Conservation (phyloP, 2,113 vertebrate species). For the Hippocampus abdominalis region DNA sequence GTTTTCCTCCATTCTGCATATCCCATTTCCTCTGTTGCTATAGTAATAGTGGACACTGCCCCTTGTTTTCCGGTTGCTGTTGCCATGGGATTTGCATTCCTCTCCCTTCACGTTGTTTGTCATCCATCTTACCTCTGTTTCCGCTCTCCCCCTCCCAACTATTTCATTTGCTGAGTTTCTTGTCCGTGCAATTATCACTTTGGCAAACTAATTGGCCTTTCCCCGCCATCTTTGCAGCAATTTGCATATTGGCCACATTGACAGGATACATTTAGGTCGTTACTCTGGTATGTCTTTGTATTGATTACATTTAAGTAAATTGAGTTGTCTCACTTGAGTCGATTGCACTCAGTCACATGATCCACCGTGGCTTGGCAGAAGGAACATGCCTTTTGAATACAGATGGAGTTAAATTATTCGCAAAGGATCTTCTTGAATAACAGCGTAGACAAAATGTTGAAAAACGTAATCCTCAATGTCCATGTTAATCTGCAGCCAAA, state of each 20-base stretch:
- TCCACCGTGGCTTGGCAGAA: not conserved
- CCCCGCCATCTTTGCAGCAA: constrained; percentile 39
- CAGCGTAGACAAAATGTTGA: not conserved
- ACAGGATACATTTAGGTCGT: not conserved
- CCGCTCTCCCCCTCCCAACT: constrained; percentile 19
- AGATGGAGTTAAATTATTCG: not conserved
- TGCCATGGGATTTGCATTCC: constrained; percentile 80
- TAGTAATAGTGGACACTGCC: constrained; percentile 83
- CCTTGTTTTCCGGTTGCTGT: constrained; percentile 80
- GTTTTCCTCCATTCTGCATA: constrained; percentile 70
- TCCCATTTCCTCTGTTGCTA: constrained; percentile 78
- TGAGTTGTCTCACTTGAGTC: constrained; percentile 2
- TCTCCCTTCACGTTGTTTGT: constrained; percentile 51
- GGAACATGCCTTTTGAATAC: constrained; percentile 8
- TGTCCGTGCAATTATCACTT: constrained; percentile 42
- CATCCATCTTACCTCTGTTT: constrained; percentile 41
- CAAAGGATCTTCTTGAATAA: not conserved
- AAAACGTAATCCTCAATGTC: not conserved
- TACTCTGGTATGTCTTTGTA: not conserved
- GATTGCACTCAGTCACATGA: constrained; percentile 23
- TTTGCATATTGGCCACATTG: constrained; percentile 21
- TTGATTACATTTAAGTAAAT: constrained; percentile 16
- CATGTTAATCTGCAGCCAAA: constrained; percentile 21
- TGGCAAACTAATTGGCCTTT: constrained; percentile 35
- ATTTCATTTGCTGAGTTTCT: constrained; percentile 61